Conservation (phyloP, 2,797 vertebrate genomes). For the Oceanodroma leucorhoa region DNA sequence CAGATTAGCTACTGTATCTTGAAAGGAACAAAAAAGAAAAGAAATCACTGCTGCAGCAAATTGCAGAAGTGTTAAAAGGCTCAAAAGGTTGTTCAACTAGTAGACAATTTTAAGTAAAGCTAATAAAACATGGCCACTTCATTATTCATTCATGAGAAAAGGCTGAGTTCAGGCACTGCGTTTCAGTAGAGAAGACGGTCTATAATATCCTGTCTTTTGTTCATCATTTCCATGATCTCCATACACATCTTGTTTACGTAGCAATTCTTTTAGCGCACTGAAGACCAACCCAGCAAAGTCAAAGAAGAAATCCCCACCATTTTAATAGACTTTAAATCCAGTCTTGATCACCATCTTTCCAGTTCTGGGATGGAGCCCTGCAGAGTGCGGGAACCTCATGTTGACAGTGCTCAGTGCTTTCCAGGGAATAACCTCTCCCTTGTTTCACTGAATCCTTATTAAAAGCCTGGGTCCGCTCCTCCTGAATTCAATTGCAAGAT, state of each 20-base stretch:
- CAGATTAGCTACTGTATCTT: constrained; percentile 53
- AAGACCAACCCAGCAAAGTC: background rate
- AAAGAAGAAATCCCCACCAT: background rate
- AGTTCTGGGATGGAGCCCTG: background rate
- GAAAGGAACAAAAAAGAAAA: constrained; percentile 51
- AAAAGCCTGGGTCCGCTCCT: background rate
- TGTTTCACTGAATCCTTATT: background rate
- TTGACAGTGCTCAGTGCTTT: background rate
- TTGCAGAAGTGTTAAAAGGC: constrained; percentile 35
- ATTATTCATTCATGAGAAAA: constrained; percentile 64
- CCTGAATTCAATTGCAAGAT: background rate
- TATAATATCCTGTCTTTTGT: constrained; percentile 58
- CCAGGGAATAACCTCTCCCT: background rate
- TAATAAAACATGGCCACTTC: constrained; percentile 65
- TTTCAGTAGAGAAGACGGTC: constrained; percentile 13
- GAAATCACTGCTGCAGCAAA: constrained; percentile 45
- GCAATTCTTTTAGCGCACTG: background rate
- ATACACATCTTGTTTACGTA: background rate
- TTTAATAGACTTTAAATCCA: background rate
- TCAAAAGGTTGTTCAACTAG: constrained; percentile 56
- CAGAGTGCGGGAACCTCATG: background rate
- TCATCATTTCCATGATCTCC: constrained; percentile 27
- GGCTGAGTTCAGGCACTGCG: constrained; percentile 21
- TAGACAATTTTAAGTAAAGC: constrained; percentile 66
- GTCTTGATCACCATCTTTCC: background rate